A percentile compares a stretch with the other conserved stretches of the same genome.
Conservation (phyloP, 2,888 invertebrate genomes). For the Sinelater perroti region DNA sequence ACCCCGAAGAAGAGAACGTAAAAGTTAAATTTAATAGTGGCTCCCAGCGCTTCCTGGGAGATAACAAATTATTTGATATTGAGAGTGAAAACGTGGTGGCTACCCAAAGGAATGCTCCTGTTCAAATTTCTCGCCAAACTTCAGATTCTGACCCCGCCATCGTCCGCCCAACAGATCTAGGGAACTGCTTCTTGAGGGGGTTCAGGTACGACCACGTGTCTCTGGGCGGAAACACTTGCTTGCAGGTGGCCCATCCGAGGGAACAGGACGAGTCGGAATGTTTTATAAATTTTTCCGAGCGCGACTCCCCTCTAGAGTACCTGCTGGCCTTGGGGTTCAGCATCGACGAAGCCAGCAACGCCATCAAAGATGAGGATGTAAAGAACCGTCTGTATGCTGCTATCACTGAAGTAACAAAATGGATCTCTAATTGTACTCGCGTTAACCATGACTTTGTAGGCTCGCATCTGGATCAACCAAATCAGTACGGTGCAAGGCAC, state of each 20-base stretch:
- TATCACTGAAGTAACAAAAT: constrained; percentile 46
- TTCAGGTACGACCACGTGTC: constrained; percentile 48
- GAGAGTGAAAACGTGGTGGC: neutral
- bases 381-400: constrained; percentile 47
- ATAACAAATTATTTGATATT: neutral
- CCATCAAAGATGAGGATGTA: constrained; percentile 50
- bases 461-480: constrained; percentile 50
- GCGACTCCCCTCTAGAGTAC: constrained; percentile 48
- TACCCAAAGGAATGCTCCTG: neutral
- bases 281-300: constrained; percentile 48
- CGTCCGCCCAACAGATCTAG: constrained; percentile 46
- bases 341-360: constrained; percentile 51
- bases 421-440: neutral
- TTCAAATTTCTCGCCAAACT: neutral
- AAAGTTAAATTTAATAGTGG: constrained; percentile 3
- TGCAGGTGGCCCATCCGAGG: neutral
- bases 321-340: constrained; percentile 49
- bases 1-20: constrained; percentile 14
- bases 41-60: neutral
- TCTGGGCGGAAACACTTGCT: constrained; percentile 42
- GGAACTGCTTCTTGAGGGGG: constrained; percentile 48
- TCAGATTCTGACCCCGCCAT: neutral
- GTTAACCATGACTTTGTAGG: constrained; percentile 35
- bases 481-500: constrained; percentile 50
- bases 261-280: constrained; percentile 28